These are phyloP conservation scores for Callaeas wilsoni DNA, from an alignment of 2,113 vertebrate genomes.

Conservation along the genomic window DNA sequence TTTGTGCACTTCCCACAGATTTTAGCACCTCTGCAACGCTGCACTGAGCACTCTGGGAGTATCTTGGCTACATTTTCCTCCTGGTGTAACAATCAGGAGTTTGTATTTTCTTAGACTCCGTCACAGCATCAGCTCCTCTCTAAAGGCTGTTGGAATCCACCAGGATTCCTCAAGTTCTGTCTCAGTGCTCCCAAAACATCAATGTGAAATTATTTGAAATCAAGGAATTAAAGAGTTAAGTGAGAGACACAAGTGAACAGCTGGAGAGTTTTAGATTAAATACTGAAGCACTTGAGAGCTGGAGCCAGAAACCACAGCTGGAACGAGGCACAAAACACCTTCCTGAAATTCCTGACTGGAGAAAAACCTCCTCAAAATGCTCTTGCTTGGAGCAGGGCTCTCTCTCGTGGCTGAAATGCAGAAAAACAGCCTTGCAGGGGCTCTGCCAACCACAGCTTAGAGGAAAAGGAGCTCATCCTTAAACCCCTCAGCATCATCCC, in stretches of 20 bases:
- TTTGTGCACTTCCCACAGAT: background rate
- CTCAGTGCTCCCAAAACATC: background rate
- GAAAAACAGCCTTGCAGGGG: background rate
- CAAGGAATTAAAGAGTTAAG: background rate
- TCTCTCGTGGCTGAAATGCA: conserved; percentile 22
- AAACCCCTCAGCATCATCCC: background rate
- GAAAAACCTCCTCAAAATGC: background rate
- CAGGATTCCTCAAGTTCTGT: background rate
- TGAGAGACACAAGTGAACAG: background rate
- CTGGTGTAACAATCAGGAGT: background rate
- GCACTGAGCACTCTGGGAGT: background rate
- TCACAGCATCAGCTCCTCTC: background rate
- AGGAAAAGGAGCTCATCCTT: background rate
- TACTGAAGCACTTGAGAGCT: background rate
- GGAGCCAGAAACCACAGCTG: background rate
- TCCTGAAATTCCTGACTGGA: background rate
- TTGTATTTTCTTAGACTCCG: background rate
- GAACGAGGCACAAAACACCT: background rate
- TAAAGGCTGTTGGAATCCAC: background rate
- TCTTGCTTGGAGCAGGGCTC: conserved; percentile 11
- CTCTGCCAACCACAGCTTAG: fast-evolving
- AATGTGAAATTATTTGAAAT: background rate
- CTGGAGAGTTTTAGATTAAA: background rate
- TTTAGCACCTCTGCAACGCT: background rate
- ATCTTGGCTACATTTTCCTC: background rate